Conservation (phyloP, 2,797 vertebrate genomes). For the Falco biarmicus region DNA sequence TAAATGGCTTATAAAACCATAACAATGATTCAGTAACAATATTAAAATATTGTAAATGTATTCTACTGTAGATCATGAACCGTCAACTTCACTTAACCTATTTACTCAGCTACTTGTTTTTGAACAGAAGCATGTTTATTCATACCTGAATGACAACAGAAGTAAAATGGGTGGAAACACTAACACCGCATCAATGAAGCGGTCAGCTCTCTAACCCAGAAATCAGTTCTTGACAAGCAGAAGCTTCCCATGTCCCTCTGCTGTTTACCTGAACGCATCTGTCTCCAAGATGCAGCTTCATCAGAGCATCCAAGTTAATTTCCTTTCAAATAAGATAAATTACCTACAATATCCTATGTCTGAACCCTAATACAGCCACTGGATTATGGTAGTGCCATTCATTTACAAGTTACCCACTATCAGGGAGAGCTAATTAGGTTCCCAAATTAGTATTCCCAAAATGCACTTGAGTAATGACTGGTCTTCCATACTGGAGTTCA, state of each 20-base stretch:
- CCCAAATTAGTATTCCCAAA: background rate
- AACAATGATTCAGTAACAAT: background rate
- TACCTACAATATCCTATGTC: background rate
- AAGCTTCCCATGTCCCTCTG: background rate
- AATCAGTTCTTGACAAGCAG: background rate
- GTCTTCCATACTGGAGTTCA: background rate
- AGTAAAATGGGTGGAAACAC: background rate
- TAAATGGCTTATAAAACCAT: background rate
- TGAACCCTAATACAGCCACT: background rate
- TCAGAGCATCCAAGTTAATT: background rate
- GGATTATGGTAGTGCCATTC: background rate
- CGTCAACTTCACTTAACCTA: background rate
- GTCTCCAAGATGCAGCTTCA: background rate
- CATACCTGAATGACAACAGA: background rate
- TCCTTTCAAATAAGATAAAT: slow-evolving; percentile 5
- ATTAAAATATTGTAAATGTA: background rate
- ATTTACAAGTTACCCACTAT: slow-evolving; percentile 6
- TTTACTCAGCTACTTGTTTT: background rate
- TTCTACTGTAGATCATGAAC: background rate
- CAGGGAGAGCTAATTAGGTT: background rate
- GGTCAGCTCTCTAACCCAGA: background rate
- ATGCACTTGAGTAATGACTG: background rate
- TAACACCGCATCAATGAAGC: background rate
- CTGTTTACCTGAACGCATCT: background rate
- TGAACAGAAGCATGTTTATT: background rate